Evolutionary conservation across 2,113 vertebrate species (phyloP).

Genomic region (Columbina picui): DNA sequence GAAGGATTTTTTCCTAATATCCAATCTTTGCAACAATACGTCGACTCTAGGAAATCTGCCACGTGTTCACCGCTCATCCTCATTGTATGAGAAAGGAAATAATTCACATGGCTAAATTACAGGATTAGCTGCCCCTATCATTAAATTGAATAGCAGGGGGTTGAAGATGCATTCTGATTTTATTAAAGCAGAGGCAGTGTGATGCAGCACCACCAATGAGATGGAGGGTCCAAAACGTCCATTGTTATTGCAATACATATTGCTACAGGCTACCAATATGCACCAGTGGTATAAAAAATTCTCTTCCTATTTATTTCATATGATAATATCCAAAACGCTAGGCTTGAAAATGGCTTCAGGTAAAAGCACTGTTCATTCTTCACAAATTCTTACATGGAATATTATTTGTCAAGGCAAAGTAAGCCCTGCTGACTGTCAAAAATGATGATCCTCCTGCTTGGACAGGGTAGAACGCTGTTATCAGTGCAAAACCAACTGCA

Average conservation of each 20-base stretch:
- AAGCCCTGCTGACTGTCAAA: background rate
- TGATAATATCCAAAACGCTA: background rate
- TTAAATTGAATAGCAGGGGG: too few relatives aligned
- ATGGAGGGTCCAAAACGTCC: accelerated
- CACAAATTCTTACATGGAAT: background rate
- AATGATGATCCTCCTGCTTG: background rate
- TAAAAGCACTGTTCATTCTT: background rate
- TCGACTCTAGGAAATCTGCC: background rate
- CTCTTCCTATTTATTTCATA: background rate
- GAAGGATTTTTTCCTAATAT: too few relatives aligned
- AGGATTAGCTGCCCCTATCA: background rate
- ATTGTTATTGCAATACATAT: too few relatives aligned
- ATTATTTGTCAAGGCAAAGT: background rate
- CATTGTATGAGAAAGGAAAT: background rate
- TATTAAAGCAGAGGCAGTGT: background rate
- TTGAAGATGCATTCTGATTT: background rate
- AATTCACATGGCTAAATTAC: accelerated
- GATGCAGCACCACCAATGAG: background rate
- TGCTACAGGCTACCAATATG: background rate
- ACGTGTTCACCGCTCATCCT: background rate
- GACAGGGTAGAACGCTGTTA: background rate
- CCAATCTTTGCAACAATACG: background rate
- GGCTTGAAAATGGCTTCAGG: background rate
- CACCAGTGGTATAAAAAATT: background rate
- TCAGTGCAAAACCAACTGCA: background rate